These are phyloP conservation scores for Siniperca obscura DNA, from an alignment of 2,797 vertebrate species.

Conservation along the genomic window DNA sequence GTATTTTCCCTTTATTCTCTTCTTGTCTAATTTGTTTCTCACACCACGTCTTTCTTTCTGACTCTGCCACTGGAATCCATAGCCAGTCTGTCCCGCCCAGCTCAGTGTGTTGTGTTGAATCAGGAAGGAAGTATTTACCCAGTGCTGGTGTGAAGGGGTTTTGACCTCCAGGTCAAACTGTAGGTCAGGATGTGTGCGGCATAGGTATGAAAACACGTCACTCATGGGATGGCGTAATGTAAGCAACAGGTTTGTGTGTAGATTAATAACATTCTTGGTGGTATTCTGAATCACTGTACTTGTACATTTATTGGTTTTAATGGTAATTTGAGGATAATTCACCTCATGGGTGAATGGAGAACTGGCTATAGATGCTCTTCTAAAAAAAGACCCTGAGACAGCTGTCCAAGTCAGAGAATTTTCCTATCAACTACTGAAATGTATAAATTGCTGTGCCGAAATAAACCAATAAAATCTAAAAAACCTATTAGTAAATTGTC, in stretches of 20 bases:
- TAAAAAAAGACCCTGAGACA: neutral
- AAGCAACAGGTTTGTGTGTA: slow-evolving; percentile 17
- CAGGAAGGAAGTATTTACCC: slow-evolving; percentile 78
- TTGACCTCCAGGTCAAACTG: slow-evolving; percentile 64
- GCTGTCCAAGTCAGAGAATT: neutral
- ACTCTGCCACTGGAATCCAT: slow-evolving; percentile 48
- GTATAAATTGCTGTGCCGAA: neutral
- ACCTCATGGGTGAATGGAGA: neutral
- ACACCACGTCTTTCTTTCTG: slow-evolving; percentile 58
- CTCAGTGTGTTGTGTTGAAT: slow-evolving; percentile 57
- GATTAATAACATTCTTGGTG: slow-evolving; percentile 31
- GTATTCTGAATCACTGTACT: slow-evolving; percentile 22
- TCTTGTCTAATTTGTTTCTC: slow-evolving; percentile 56
- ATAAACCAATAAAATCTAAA: neutral
- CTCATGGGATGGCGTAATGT: slow-evolving; percentile 43
- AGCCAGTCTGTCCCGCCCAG: slow-evolving; percentile 27
- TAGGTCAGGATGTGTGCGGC: slow-evolving; percentile 69
- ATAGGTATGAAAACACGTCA: slow-evolving; percentile 57
- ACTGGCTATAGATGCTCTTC: neutral
- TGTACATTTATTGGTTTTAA: neutral
- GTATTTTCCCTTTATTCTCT: slow-evolving; percentile 43
- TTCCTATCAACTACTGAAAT: neutral
- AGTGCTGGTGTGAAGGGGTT: slow-evolving; percentile 69
- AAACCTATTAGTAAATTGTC: neutral
- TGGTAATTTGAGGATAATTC: slow-evolving; percentile 22